Percentiles rank a stretch among this genome's conserved stretches.
phyloP scores from a whole-genome alignment of 2,888 invertebrate species.

The Hedychridium roseum region DNA sequence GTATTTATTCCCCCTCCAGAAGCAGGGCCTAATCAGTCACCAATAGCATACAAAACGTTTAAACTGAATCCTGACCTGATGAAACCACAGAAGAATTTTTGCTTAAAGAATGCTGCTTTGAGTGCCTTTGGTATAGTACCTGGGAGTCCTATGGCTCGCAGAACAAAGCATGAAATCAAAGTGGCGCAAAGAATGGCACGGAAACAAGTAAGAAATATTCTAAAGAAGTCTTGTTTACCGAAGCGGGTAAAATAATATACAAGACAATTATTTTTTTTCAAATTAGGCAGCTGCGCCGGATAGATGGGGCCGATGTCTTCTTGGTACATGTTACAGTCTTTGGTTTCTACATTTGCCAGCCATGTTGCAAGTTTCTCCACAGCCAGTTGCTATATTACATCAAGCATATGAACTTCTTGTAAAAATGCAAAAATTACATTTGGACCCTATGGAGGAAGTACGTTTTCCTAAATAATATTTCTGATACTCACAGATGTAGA shows the following conservation, averaged over 20 bases:
- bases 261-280: slow-evolving; percentile 4
- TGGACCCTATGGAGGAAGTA: slow-evolving; percentile 89
- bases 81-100: slow-evolving; percentile 58
- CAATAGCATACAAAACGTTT: slow-evolving; percentile 68
- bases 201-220: slow-evolving; percentile 61
- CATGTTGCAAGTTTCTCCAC: slow-evolving; percentile 70
- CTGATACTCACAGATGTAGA: slow-evolving; percentile 12
- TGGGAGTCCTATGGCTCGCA: slow-evolving; percentile 89
- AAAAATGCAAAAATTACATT: slow-evolving; percentile 83
- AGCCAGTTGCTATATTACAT: slow-evolving; percentile 63
- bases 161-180: slow-evolving; percentile 96
- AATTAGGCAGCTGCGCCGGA: slow-evolving; percentile 74
- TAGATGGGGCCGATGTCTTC: slow-evolving; percentile 90
- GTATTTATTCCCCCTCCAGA: slow-evolving; percentile 96
- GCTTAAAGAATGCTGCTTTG: slow-evolving; percentile 54
- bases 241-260: neutral
- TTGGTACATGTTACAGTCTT: slow-evolving; percentile 89
- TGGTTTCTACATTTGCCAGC: slow-evolving; percentile 97
- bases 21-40: slow-evolving; percentile 65
- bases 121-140: slow-evolving; percentile 67
- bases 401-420: slow-evolving; percentile 86
- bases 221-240: neutral
- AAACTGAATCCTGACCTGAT: slow-evolving; percentile 71
- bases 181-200: slow-evolving; percentile 85
- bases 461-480: slow-evolving; percentile 25